Evolutionary conservation across 1,140 invertebrate genomes (phyloP).

Genomic region (Drosophila gunungcola): DNA sequence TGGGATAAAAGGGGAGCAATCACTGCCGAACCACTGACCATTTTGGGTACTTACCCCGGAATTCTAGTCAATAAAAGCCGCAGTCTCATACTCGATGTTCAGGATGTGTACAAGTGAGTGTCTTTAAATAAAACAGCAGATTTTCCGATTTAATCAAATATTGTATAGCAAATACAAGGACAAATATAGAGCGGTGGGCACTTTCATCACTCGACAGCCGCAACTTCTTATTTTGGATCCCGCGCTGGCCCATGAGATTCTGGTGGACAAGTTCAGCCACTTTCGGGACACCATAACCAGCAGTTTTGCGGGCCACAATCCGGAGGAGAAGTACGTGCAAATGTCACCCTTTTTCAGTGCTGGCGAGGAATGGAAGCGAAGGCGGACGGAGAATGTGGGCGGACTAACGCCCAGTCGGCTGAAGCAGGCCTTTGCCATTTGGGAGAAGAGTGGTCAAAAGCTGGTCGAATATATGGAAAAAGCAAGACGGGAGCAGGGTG

Average conservation of each 20-base stretch:
- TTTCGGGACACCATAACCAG: constrained; percentile 82
- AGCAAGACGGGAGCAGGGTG: constrained; percentile 10
- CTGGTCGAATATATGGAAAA: constrained; percentile 48
- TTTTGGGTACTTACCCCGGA: constrained; percentile 85
- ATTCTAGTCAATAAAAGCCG: constrained; percentile 44
- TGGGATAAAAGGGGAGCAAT: constrained; percentile 74
- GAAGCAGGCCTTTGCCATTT: constrained; percentile 57
- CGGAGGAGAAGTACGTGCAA: constrained; percentile 82
- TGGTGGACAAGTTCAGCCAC: constrained; percentile 85
- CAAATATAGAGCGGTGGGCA: constrained; percentile 76
- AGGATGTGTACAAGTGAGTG: constrained; percentile 72
- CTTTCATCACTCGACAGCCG: constrained; percentile 84
- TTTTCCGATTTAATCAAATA: too few species aligned
- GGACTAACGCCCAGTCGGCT: constrained; percentile 85
- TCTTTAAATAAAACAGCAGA: neutral
- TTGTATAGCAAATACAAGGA: constrained; percentile 65
- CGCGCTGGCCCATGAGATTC: constrained; percentile 85
- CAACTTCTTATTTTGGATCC: constrained; percentile 85
- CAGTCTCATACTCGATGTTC: constrained; percentile 59
- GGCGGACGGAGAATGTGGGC: constrained; percentile 85
- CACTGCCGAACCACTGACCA: constrained; percentile 67
- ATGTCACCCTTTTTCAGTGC: constrained; percentile 85
- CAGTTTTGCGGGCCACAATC: constrained; percentile 47
- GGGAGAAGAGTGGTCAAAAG: constrained; percentile 53
- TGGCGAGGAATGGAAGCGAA: constrained; percentile 86